Base-by-base conservation (phyloP, 2,797 vertebrate species). In the Lutjanus campechanus region DNA sequence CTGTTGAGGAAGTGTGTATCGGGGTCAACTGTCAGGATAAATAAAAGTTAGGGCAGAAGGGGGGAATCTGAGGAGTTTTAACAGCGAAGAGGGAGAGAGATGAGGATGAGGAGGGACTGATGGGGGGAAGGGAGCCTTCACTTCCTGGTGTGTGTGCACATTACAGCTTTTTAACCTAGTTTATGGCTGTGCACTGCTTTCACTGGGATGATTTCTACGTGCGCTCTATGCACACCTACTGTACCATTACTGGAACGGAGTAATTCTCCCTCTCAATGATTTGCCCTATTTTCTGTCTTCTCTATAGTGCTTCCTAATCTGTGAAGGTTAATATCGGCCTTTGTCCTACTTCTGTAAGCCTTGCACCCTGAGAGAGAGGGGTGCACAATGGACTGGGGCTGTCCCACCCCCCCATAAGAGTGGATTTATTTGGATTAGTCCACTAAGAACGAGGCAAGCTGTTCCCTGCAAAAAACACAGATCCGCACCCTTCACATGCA, bases 391-490 rank as follows among this genome's bases (percentile, higher is more conserved):
- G 86, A 81, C 76, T 74, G 79, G 86, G 89, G 76, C 87, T 85
- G 83, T 84, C 86, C 89, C 87, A 83, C 91, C 89, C 91, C 25
- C 82, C 87, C 67, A 81, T 76, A 92, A 90, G 85, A 88, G 82
- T 92, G 92, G 94, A 95, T 95, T 95, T 95, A 90, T 90, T 78
- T 88, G 93, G 94, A 96, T 96, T 95, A 95, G 94, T 88, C 85
- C 81, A 83, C 90, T 95, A 94, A 96, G 91, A 93, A 90, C 69
- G 56, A 89, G 81, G 77, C 92, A 92, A 92, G 93, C 92, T 94
- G 92, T 90, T 95, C 89, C 88, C 89, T 90, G 67, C 69, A 29
- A 17, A 86, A 17, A 86, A 69, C 79, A 76, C 49, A 66, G 79
- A 77, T 78, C 89, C 86, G 83, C 49, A 64, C 70, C 77, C 75